Evolutionary conservation across 2,888 invertebrate genomes (phyloP).

Genomic region (Caradrina kadenii): DNA sequence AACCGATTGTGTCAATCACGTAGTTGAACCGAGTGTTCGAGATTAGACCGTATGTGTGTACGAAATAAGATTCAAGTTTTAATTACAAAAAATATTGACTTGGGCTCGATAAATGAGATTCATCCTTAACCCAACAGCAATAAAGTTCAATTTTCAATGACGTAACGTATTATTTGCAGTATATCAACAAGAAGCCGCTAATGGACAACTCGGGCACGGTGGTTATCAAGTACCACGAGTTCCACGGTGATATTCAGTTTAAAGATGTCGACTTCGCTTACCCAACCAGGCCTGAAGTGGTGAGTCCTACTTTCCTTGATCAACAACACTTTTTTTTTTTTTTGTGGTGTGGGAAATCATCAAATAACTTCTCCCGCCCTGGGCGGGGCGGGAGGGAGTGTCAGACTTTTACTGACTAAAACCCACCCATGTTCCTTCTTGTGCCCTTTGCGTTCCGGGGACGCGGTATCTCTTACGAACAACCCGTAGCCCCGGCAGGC

Average conservation of each 20-base stretch:
- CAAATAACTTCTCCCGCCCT: no score
- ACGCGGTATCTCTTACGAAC: no score
- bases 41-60: constrained; percentile 85
- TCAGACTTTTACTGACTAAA: no score
- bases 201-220: constrained; percentile 93
- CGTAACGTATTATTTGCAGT: constrained; percentile 87
- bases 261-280: constrained; percentile 96
- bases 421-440: no score
- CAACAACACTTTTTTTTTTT: no score
- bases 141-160: constrained; percentile 6
- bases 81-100: background rate
- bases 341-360: no score
- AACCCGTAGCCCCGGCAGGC: no score
- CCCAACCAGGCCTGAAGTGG: constrained; percentile 93
- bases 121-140: background rate
- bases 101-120: background rate
- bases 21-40: constrained; percentile 87
- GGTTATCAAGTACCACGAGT: constrained; percentile 92
- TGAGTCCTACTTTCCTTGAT: constrained; percentile 62
- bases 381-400: no score
- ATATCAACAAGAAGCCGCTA: constrained; percentile 93
- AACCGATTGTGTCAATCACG: no score
- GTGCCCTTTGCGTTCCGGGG: no score
- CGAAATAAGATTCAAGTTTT: background rate
- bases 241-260: constrained; percentile 96